Evolutionary conservation across 23 tunicate genomes (phyloP).

Genomic region (Halocynthia roretzi): DNA sequence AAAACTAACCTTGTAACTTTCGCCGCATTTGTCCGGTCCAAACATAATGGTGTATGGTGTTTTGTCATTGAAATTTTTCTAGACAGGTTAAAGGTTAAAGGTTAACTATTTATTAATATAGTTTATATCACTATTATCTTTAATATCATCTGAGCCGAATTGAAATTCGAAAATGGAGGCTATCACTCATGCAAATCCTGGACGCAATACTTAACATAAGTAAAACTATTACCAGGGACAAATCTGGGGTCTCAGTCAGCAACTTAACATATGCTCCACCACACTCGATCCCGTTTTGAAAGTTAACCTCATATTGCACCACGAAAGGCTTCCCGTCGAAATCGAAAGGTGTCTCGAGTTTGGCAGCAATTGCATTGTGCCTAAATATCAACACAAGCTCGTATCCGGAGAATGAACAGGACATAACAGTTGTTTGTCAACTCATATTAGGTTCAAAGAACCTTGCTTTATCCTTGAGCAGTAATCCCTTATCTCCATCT

Average conservation of each 20-base stretch:
- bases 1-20: conserved; percentile 74
- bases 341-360: conserved; percentile 47
- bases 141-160: not conserved
- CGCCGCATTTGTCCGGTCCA: conserved; percentile 99
- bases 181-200: not conserved
- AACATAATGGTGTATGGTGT: conserved; percentile 96
- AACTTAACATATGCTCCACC: conserved; percentile 93
- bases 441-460: conserved; percentile 3
- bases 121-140: not conserved
- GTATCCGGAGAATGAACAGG: not conserved
- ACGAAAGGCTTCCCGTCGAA: conserved; percentile 84
- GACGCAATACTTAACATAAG: not conserved
- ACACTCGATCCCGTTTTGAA: conserved; percentile 93
- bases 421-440: not conserved
- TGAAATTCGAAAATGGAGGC: no score
- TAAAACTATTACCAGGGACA: conserved; percentile 45
- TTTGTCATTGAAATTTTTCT: conserved; percentile 73
- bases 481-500: conserved; percentile 59
- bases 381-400: conserved; percentile 28
- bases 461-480: conserved; percentile 69
- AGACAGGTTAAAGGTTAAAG: not conserved
- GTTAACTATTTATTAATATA: not conserved
- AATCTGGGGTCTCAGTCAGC: conserved; percentile 45
- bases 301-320: conserved; percentile 89
- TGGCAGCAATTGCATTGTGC: conserved; percentile 79